Evolutionary conservation across 92 coral and sea anemone genomes (phyloP).

Genomic region (Diadumene lineata): DNA sequence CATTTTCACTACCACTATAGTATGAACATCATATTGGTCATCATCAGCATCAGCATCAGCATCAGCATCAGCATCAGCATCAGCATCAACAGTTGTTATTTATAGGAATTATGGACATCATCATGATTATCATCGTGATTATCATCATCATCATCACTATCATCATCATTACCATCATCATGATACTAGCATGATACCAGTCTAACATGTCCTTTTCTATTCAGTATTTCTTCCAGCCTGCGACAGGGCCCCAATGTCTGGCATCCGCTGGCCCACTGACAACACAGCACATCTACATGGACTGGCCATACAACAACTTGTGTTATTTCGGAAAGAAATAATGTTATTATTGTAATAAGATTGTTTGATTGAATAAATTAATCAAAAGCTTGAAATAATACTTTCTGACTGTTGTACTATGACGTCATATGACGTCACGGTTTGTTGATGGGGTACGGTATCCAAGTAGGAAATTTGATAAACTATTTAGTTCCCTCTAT

Average conservation of each 20-base stretch:
- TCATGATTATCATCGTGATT: not conserved
- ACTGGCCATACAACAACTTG: conserved; percentile 62
- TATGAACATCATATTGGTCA: not conserved
- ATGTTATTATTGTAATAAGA: too few relatives aligned
- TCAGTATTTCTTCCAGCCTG: conserved; percentile 56
- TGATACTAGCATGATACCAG: not conserved
- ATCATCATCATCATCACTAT: not conserved
- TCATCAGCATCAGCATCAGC: conserved; percentile 1
- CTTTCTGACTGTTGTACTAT: too few relatives aligned
- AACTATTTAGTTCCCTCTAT: too few relatives aligned
- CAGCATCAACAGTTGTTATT: not conserved
- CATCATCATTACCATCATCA: not conserved
- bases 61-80: not conserved
- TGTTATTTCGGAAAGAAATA: conserved; percentile 29
- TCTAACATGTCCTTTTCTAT: not conserved
- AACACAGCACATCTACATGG: conserved; percentile 80
- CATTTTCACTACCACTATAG: not conserved
- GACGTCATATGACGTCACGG: too few relatives aligned
- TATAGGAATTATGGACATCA: not conserved
- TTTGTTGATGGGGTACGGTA: too few relatives aligned
- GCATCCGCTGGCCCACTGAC: conserved; percentile 36
- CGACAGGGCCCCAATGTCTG: conserved; percentile 67
- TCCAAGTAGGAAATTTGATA: too few relatives aligned
- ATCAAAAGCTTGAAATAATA: too few relatives aligned
- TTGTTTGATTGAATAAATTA: too few relatives aligned